These are phyloP conservation scores for Labeo calbasu DNA, from an alignment of 2,797 vertebrate genomes.

Conservation along the genomic window DNA sequence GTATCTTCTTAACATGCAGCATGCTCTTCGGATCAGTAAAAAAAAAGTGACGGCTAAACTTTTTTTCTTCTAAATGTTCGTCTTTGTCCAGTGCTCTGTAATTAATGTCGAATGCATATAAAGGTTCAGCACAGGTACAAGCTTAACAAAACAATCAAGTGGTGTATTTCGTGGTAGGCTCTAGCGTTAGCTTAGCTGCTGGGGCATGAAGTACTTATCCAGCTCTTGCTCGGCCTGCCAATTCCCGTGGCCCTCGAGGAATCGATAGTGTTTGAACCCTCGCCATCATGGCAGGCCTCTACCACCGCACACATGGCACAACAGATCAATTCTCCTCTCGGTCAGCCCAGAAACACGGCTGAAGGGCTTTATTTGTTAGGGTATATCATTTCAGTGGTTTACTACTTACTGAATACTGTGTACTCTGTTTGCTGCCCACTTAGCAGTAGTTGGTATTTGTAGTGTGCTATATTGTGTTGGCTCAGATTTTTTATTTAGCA, in stretches of 20 bases:
- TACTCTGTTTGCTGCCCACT: neutral
- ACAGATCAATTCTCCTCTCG: constrained; percentile 58
- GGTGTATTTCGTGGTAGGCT: constrained; percentile 10
- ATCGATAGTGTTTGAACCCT: constrained; percentile 73
- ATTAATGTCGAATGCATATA: neutral
- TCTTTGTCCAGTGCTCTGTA: constrained; percentile 5
- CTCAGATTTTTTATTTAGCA: neutral
- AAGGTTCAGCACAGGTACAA: neutral
- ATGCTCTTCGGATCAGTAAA: constrained; percentile 8
- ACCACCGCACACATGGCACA: constrained; percentile 47
- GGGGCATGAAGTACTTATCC: constrained; percentile 64
- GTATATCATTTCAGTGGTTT: constrained; percentile 16
- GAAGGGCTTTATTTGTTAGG: constrained; percentile 1
- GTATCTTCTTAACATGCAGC: neutral
- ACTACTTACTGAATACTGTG: neutral
- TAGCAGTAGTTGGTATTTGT: neutral
- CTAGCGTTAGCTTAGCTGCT: constrained; percentile 31
- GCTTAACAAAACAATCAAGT: constrained; percentile 37
- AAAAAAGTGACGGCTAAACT: neutral
- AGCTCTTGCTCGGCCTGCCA: constrained; percentile 58
- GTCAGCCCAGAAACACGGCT: constrained; percentile 27
- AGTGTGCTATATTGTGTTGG: too few relatives aligned
- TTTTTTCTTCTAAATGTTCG: neutral
- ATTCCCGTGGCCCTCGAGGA: constrained; percentile 56
- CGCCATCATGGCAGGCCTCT: constrained; percentile 56